These are phyloP conservation scores for Trinectes maculatus DNA, from an alignment of 2,113 vertebrate species.

Conservation along the genomic window DNA sequence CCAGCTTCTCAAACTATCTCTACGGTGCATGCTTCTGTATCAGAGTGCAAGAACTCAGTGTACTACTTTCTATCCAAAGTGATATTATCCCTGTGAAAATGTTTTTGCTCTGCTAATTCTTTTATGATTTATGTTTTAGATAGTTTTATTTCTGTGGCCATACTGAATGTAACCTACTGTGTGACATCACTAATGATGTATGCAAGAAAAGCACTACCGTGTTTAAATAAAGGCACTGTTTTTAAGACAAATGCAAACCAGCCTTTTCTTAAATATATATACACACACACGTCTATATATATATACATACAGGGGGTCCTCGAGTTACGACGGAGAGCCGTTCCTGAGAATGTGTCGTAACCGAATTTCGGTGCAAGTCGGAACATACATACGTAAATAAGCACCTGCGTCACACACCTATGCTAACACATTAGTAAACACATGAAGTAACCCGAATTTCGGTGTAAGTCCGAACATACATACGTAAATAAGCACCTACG, in stretches of 20 bases:
- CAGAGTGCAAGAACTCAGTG: constrained; percentile 31
- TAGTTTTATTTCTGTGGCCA: constrained; percentile 75
- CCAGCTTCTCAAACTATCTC: constrained; percentile 30
- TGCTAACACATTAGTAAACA: no score
- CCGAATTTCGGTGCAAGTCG: no score
- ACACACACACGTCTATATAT: no score
- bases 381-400: no score
- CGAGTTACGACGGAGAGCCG: no score
- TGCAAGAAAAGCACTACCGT: constrained; percentile 86
- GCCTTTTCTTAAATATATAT: no score
- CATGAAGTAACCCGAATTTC: no score
- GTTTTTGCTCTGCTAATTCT: constrained; percentile 40
- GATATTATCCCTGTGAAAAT: constrained; percentile 57
- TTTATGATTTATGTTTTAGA: constrained; percentile 32
- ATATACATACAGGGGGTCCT: no score
- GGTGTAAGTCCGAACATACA: no score
- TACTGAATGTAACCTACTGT: constrained; percentile 89
- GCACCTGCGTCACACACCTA: no score
- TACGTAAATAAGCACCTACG: no score
- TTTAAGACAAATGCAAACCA: constrained; percentile 60
- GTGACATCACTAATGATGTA: constrained; percentile 85
- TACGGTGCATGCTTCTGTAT: constrained; percentile 59
- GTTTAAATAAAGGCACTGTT: constrained; percentile 86
- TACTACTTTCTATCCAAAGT: constrained; percentile 35
- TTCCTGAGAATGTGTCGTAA: no score